phyloP scores from a whole-genome alignment of 1,140 invertebrate genomes.

The Drosophila simulans region DNA sequence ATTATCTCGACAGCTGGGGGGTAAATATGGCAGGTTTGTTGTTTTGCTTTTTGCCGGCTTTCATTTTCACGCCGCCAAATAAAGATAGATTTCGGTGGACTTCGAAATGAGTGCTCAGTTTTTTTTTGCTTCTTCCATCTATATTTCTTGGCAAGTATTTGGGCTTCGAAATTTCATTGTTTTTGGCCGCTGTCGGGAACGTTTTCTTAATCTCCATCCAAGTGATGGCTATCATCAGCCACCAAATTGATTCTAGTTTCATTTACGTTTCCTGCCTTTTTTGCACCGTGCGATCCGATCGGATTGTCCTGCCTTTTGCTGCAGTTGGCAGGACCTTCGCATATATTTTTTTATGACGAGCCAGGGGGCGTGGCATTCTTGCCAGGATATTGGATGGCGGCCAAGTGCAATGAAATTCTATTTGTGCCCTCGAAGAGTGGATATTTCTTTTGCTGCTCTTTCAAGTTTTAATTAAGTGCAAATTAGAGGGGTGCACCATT shows the following conservation, averaged over 20 bases:
- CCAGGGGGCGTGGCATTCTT: slow-evolving; percentile 33
- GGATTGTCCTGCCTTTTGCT: slow-evolving; percentile 26
- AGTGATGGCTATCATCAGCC: slow-evolving; percentile 70
- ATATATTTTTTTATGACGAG: slow-evolving; percentile 80
- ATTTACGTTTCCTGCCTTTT: slow-evolving; percentile 69
- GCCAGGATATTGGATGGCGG: slow-evolving; percentile 56
- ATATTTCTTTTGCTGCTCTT: slow-evolving; percentile 22
- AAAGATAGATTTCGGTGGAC: slow-evolving; percentile 38
- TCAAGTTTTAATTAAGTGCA: slow-evolving; percentile 79
- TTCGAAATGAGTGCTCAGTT: background rate
- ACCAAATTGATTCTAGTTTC: slow-evolving; percentile 81
- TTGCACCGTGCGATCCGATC: slow-evolving; percentile 1
- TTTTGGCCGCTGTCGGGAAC: slow-evolving; percentile 28
- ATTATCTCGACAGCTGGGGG: slow-evolving; percentile 55
- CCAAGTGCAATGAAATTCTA: slow-evolving; percentile 81
- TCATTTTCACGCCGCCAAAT: slow-evolving; percentile 52
- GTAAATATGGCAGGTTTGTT: slow-evolving; percentile 27
- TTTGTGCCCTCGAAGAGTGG: slow-evolving; percentile 62
- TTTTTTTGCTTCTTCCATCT: background rate
- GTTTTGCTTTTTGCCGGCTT: slow-evolving; percentile 39
- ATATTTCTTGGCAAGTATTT: slow-evolving; percentile 52
- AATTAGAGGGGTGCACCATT: slow-evolving; percentile 65
- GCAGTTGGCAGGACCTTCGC: slow-evolving; percentile 64
- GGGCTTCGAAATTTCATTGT: slow-evolving; percentile 59
- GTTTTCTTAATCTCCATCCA: slow-evolving; percentile 68